phyloP scores from a whole-genome alignment of 2,888 invertebrate species.

The Thecocarcelia acutangulata region DNA sequence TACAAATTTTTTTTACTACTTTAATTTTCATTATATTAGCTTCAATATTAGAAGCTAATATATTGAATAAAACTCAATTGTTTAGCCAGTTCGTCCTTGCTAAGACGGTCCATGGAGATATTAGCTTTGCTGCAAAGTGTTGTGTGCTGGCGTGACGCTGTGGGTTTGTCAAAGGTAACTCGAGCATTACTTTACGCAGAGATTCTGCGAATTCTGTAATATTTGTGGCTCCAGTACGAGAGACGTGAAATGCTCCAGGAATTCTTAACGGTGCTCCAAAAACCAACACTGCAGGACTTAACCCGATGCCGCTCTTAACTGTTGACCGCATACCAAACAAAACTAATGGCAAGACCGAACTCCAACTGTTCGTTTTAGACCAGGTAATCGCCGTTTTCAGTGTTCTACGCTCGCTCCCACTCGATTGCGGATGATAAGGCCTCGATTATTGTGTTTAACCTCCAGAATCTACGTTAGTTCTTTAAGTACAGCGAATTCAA shows the following conservation, averaged over 20 bases:
- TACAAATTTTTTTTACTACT: too few relatives aligned
- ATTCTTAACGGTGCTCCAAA: neutral
- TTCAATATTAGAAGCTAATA: too few relatives aligned
- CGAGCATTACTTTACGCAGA: neutral
- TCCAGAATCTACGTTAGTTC: too few relatives aligned
- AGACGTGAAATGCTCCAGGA: slow-evolving; percentile 12
- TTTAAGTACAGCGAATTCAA: neutral
- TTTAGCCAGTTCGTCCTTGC: too few relatives aligned
- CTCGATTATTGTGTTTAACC: too few relatives aligned
- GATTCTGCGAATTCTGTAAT: neutral
- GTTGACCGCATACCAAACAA: slow-evolving; percentile 11
- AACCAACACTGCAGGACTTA: slow-evolving; percentile 18
- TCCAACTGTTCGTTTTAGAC: neutral
- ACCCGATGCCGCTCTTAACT: slow-evolving; percentile 13
- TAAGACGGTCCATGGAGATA: too few relatives aligned
- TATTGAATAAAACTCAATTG: too few relatives aligned
- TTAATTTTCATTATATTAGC: too few relatives aligned
- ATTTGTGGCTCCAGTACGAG: neutral
- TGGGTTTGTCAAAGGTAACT: neutral
- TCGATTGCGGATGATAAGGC: slow-evolving; percentile 2
- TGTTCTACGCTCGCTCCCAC: neutral
- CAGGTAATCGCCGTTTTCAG: slow-evolving; percentile 1
- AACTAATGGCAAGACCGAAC: neutral
- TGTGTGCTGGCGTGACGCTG: neutral
- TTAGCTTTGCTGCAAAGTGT: too few relatives aligned